Evolutionary conservation across 1,140 invertebrate species (phyloP), one percentile per base, ranked within the genome.

Genomic region (Potamilus streckersoni): DNA sequence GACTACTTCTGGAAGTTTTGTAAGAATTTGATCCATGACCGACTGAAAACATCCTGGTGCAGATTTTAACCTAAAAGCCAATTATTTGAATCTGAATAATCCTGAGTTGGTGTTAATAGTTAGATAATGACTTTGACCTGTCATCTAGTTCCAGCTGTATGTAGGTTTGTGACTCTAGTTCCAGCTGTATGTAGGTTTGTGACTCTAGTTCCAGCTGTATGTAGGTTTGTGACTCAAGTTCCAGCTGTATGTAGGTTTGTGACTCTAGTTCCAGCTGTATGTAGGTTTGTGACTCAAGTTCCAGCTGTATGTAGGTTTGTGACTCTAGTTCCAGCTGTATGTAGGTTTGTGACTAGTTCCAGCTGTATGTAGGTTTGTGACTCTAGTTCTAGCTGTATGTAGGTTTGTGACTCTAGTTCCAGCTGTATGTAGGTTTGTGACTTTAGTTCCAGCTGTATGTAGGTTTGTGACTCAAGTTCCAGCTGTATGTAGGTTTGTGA

Each of bases 31-130:
- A 38, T 80, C 74, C 61, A 92, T 91, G 20, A 89, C 82, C 73
- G 86, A 59, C 80, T 93, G 90, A 75, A 92, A 93, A 74, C 91
- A 88, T n/a, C 85, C 82, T 23, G 91, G 90, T 0, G 91, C 90
- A 16, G 86, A 87, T 71, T 88, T 87, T 12, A 92, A 86, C 16
- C 91, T 91, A 86, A 91, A 92, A 6, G 69, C 27, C n/a, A 93
- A 75, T 11, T 90, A 70, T 57, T 89, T 90, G 19, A 91, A 89
- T 13, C 82, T 76, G 79, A 87, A 92, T n/a, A 92, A 70, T 12
- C 92, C 91, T 66, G 85, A 85, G 31, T 88, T 89, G 31, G 89
- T 91, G 66, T 86, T 87, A 38, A 90, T 85, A 84, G 86, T 82
- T 12, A 77, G 15, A 13, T 73, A 71, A 38, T 79, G n/a, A 38